Base-by-base conservation (phyloP, 1,140 invertebrate species). In the Drosophila nasuta region DNA sequence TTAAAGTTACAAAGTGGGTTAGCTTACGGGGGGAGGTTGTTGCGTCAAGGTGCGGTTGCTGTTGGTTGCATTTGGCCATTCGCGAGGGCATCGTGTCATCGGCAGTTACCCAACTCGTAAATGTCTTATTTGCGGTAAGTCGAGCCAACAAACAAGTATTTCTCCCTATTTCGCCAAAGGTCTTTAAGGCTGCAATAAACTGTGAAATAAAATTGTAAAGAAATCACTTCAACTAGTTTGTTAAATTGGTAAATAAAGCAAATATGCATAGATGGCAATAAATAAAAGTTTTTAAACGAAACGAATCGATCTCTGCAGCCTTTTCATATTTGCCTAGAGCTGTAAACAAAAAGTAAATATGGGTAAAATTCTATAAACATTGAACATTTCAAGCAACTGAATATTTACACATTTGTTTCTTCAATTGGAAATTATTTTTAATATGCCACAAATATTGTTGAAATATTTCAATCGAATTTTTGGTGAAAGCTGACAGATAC, bases 11-110 rank as follows among this genome's bases (percentile, higher is more conserved):
- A 68, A 68, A 62, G 5, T 56, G 49, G 64, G 41, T 46, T 68
- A 62, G 49, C 33, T 41, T 25, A 25, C 20, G 20, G 20, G 20
- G 35, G 11, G 43, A 10, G 65, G 38, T 67, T 15, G 64, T 60
- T 69, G 65, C 65, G 49, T 54, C 65, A 74, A 74, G 71, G 71
- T 74, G 71, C 49, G 71, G 71, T 56, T 49, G 3, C 5, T 17
- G 5, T 25, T 15, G 11, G 15, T 67, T 64, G 62, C 35, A 54
- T 38, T 66, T 41, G 62, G 49, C 20, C 38, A 56, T 7, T 65
- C 51, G 51, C 63, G 64, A 38, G 43, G 56, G 17, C 70, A 67
- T 52, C 64, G 46, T 69, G 57, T 69, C 65, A 62, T 56, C 72
- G 20, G 33, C 51, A 54, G 49, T 75, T 38, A 43, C 43, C 66